Conservation (phyloP, 92 coral and sea anemone species). For the Epizoanthus fatuus region DNA sequence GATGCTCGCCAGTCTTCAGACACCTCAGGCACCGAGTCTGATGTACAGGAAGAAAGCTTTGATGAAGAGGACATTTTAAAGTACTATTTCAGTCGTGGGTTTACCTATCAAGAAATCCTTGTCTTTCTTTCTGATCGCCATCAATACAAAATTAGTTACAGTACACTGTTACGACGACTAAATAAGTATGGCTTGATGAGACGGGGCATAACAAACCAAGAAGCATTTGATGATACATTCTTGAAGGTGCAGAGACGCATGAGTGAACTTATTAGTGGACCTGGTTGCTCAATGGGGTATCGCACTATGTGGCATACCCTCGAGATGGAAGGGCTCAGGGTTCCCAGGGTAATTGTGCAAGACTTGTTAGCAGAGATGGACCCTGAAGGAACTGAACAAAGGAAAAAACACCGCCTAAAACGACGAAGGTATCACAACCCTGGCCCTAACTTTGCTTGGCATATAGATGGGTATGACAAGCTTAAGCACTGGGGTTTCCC, state of each 20-base stretch:
- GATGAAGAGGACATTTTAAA: conserved; percentile 3
- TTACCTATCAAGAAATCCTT: conserved; percentile 20
- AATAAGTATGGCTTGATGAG: conserved; percentile 36
- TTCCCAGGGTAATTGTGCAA: conserved; percentile 71
- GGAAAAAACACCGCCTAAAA: conserved; percentile 39
- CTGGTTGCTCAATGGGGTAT: conserved; percentile 24
- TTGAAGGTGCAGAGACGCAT: conserved; percentile 13
- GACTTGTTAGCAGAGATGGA: conserved; percentile 75
- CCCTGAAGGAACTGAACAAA: conserved; percentile 63
- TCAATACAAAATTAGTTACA: conserved; percentile 18
- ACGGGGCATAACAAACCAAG: conserved; percentile 19
- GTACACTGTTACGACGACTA: conserved; percentile 12
- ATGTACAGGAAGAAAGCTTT: conserved; percentile 37
- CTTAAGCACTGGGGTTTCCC: too few species aligned
- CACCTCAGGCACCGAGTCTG: conserved; percentile 13
- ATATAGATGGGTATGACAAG: too few species aligned
- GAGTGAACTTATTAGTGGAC: conserved; percentile 31
- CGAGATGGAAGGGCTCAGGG: conserved; percentile 71
- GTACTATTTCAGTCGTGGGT: conserved; percentile 24
- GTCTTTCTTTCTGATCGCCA: conserved; percentile 18
- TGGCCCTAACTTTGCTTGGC: too few species aligned
- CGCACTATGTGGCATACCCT: conserved; percentile 68
- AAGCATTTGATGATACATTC: neutral
- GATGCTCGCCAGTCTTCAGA: conserved; percentile 15
- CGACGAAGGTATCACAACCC: too few species aligned